Evolutionary conservation across 1,140 invertebrate species (phyloP), one percentile per base, ranked within the genome.

Genomic region (Pseudomyrmex dendroicus): DNA sequence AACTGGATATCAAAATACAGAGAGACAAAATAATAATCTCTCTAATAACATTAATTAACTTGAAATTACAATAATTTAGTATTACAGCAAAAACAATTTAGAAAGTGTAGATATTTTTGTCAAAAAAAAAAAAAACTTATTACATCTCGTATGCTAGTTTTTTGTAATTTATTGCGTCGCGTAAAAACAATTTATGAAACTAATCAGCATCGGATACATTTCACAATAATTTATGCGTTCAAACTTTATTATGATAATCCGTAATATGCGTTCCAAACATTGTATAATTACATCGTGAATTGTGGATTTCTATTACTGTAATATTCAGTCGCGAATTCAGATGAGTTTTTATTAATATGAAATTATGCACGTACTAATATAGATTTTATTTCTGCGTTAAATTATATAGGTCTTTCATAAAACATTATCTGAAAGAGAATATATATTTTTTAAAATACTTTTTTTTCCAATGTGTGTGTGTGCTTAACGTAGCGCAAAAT

Each of bases 231-330:
- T 80, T 80, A 80, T 80, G 76, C 54, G 44, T 72, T 80, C 76
- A 70, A 80, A 72, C 76, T 80, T 80, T 80, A 80, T 80, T 72
- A 80, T 80, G 76, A 66, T 80, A 80, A 80, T 80, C 76, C 46
- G 76, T 46, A 46, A 80, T 80, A 80, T 80, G 76, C 76, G 59
- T 80, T 72, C 66, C 76, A 80, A 80, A 80, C 76, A 70, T 77
- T 80, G 54, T 35, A 35, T 78, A 78, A 78, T 78, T 68, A 78
- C 76, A 48, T 70, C 57, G 74, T 80, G 74, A 77, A 77, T 77
- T 77, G 66, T 72, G 76, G 76, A 80, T 80, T 80, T 80, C 76
- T 80, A 80, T 80, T 80, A 80, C 20, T 61, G 56, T 80, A 54
- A 20, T 59, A 20, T 59, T 59, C 66, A 72, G n/a, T 5, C 76